These are phyloP conservation scores for Phaethon lepturus DNA, from an alignment of 2,113 vertebrate species.

Conservation along the genomic window DNA sequence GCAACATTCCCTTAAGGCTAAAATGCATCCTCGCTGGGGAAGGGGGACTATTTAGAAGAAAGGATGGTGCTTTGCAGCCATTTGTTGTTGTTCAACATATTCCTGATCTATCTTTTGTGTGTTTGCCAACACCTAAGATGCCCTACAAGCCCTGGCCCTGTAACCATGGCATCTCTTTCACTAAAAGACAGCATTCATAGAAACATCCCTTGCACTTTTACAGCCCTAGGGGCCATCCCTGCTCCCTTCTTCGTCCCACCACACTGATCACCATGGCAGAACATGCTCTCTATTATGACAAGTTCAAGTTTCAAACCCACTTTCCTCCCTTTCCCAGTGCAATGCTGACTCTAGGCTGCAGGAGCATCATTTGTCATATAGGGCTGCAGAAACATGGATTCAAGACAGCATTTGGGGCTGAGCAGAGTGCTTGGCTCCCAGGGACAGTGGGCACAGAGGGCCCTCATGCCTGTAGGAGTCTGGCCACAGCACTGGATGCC, in stretches of 20 bases:
- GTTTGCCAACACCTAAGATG: neutral
- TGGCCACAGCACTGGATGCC: neutral
- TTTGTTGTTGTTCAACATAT: neutral
- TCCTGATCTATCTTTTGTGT: neutral
- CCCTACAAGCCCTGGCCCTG: neutral
- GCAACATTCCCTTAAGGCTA: neutral
- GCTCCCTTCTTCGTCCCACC: neutral
- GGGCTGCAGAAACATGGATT: neutral
- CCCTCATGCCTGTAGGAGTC: neutral
- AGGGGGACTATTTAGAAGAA: neutral
- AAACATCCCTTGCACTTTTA: neutral
- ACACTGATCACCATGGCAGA: neutral
- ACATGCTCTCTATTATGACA: neutral
- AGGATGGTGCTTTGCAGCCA: fast-evolving
- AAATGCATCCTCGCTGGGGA: neutral
- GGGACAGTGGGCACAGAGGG: neutral
- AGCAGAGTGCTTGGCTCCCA: neutral
- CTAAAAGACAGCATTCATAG: neutral
- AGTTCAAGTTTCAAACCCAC: neutral
- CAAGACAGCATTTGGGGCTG: neutral
- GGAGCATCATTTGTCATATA: neutral
- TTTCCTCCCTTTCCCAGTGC: neutral
- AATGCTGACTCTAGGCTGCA: neutral
- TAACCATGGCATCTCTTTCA: neutral
- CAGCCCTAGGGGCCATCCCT: neutral